These are phyloP conservation scores for Phalera bucephala DNA, from an alignment of 2,888 invertebrate species.

Conservation along the genomic window DNA sequence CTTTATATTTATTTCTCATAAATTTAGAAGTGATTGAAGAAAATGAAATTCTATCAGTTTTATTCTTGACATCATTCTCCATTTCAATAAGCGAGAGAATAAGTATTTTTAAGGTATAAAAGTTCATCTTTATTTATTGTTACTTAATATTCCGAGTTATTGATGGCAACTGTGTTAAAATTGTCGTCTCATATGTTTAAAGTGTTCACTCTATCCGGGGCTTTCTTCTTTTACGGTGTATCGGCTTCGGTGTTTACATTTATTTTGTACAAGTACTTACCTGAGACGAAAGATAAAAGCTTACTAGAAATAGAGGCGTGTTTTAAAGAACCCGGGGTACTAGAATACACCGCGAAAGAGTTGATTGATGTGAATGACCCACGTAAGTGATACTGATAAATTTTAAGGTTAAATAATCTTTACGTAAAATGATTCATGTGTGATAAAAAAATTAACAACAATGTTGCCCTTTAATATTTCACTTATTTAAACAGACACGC, in stretches of 20 bases:
- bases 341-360: constrained; percentile 14
- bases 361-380: constrained; percentile 23
- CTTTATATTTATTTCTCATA: constrained; percentile 40
- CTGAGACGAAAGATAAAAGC: constrained; percentile 42
- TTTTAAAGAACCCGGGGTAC: constrained; percentile 8
- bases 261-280: constrained; percentile 29
- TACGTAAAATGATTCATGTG: too few species aligned
- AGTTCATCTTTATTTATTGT: constrained; percentile 22
- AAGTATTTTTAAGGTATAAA: constrained; percentile 27
- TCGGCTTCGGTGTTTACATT: constrained; percentile 25
- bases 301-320: constrained; percentile 32
- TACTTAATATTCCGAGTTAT: constrained; percentile 14
- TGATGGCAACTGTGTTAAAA: constrained; percentile 25
- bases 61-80: too few species aligned
- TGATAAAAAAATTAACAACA: too few species aligned
- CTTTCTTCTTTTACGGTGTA: constrained; percentile 34
- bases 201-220: constrained; percentile 25
- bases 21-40: constrained; percentile 26
- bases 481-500: too few species aligned
- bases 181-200: constrained; percentile 28
- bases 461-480: too few species aligned
- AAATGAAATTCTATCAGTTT: too few species aligned
- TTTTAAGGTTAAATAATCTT: constrained; percentile 6
- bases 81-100: constrained; percentile 32
- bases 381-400: constrained; percentile 15